Evolutionary conservation across 2,888 invertebrate species (phyloP), one percentile per base, ranked within the genome.

Genomic region (Eupithecia subumbrata): DNA sequence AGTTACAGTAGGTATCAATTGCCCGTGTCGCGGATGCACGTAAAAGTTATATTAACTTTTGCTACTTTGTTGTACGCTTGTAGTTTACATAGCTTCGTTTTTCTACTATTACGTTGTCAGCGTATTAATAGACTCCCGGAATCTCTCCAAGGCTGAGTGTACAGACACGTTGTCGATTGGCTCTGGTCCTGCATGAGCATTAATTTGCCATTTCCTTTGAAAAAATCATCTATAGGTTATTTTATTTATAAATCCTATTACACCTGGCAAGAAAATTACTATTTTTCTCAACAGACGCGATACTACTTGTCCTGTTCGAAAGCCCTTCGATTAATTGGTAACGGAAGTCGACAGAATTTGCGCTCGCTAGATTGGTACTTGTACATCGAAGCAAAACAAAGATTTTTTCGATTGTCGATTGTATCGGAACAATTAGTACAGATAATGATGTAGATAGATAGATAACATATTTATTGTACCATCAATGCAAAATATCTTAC

Each of bases 271-370:
- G 11, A 56, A 11, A 56, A 56, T 1, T 56, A 56, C 22, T n/a
- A 22, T 56, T 22, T 11, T 56, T 56, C 48, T 56, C 22, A 22
- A 56, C 22, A 56, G 56, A 56, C 56, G 56, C 56, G 56, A 22
- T 9, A 56, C n/a, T 18, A 56, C n/a, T 56, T 56, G 56, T 56
- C n/a, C 30, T 63, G 63, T 63, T 60, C 7, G 63, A 63, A 11
- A 63, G 63, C 37, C 37, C 66, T 66, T 66, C 66, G 8, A 34
- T 66, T 66, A 66, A 66, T 66, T 66, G 66, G 66, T 34, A 34
- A 18, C 11, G 66, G 34, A 66, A 18, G 37, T 52, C 52, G 52
- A 52, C 5, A 18, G 52, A 1, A 18, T n/a, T n/a, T 52, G 52
- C 52, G n/a, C 52, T 52, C 52, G n/a, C 8, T 52, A n/a, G 30